Percentiles rank a stretch among this genome's conserved stretches.
Conservation (phyloP, 2,113 vertebrate genomes). For the Scolopax mira region DNA sequence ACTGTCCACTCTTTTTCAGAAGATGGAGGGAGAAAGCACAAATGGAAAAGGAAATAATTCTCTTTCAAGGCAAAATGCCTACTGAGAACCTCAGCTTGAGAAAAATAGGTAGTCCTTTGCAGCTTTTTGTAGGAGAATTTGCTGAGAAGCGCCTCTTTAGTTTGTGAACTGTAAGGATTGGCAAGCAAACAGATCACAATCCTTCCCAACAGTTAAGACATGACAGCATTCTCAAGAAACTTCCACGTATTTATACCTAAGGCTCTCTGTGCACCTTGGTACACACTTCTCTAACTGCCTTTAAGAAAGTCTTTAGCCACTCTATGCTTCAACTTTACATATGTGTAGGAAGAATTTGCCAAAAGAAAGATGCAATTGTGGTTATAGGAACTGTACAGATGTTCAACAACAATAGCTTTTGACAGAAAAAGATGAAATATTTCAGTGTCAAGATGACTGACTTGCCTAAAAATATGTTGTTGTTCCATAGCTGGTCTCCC, state of each 20-base stretch:
- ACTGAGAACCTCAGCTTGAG: background rate
- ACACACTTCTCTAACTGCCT: background rate
- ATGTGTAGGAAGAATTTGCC: background rate
- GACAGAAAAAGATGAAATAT: background rate
- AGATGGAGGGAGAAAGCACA: background rate
- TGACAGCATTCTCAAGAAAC: background rate
- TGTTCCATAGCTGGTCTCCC: background rate
- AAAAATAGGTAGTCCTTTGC: background rate
- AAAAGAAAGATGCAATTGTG: background rate
- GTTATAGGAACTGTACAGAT: background rate
- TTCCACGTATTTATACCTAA: background rate
- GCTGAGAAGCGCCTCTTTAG: background rate
- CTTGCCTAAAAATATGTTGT: background rate
- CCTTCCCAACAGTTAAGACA: background rate
- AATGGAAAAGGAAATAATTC: background rate
- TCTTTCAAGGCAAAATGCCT: background rate
- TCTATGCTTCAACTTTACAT: background rate
- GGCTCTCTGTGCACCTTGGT: background rate
- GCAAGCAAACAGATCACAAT: background rate
- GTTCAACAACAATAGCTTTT: background rate
- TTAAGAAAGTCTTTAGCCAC: background rate
- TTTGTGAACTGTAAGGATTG: rapidly evolving
- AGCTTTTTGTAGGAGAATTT: background rate
- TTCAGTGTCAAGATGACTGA: background rate
- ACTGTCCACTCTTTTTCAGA: background rate